A percentile compares a stretch with the other conserved stretches of the same genome.
These are phyloP conservation scores for Tenthredo amoena DNA, from an alignment of 2,888 invertebrate species.

Conservation along the genomic window DNA sequence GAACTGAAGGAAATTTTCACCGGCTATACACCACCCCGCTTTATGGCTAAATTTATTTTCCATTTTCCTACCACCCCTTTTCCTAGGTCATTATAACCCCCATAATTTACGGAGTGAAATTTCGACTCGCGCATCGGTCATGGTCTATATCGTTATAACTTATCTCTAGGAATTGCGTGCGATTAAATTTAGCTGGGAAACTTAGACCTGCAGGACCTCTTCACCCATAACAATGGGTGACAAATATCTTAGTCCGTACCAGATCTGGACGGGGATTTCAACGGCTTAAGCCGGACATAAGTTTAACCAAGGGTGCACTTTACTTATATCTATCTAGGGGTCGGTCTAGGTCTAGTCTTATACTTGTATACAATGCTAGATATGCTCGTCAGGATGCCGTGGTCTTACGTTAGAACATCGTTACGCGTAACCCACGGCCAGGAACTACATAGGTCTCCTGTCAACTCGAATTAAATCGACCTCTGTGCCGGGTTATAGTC, in stretches of 20 bases:
- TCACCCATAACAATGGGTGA: constrained; percentile 74
- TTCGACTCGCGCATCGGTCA: background rate
- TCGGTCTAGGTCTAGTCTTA: background rate
- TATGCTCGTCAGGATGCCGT: background rate
- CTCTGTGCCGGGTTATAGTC: background rate
- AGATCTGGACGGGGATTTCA: constrained; percentile 60
- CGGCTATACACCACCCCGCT: background rate
- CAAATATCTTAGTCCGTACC: constrained; percentile 72
- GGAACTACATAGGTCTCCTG: background rate
- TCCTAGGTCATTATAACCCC: background rate
- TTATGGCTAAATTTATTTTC: background rate
- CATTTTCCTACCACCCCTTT: background rate
- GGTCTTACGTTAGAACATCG: background rate
- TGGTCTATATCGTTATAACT: background rate
- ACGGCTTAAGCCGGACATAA: constrained; percentile 73
- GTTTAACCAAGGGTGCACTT: constrained; percentile 58
- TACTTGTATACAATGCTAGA: background rate
- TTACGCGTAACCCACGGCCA: background rate
- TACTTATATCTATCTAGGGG: background rate
- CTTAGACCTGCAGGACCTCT: constrained; percentile 62
- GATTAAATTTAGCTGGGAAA: constrained; percentile 75
- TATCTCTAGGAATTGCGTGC: constrained; percentile 74
- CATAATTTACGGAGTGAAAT: background rate
- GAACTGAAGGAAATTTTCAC: background rate
- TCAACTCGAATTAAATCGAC: constrained; percentile 13